Evolutionary conservation across 2,888 invertebrate species (phyloP).

Genomic region (Unio delphinus): DNA sequence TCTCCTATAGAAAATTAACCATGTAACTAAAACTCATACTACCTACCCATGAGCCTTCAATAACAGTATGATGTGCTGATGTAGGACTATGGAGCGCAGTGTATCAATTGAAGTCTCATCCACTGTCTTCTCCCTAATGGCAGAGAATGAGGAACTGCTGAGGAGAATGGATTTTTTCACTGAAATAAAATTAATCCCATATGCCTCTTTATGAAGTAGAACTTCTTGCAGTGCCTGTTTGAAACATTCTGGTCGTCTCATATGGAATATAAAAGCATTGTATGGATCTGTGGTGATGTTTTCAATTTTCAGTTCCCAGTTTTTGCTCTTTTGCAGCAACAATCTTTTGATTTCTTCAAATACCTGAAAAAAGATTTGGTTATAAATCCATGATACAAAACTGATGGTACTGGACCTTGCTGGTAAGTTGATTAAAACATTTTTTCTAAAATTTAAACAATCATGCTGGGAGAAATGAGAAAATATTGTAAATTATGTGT

Average conservation of each 20-base stretch:
- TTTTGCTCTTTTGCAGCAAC: constrained; percentile 2
- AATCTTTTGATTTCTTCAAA: constrained; percentile 1
- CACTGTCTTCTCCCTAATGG: too few relatives aligned
- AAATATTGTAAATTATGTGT: too few relatives aligned
- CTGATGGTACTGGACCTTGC: too few relatives aligned
- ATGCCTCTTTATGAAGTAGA: neutral
- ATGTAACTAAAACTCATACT: too few relatives aligned
- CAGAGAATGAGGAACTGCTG: too few relatives aligned
- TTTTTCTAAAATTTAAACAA: too few relatives aligned
- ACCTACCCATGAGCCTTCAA: constrained; percentile 40
- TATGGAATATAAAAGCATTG: constrained; percentile 3
- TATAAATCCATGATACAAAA: too few relatives aligned
- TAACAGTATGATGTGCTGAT: constrained; percentile 31
- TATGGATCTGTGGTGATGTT: constrained; percentile 7
- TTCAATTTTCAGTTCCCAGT: constrained; percentile 4
- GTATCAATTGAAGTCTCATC: too few relatives aligned
- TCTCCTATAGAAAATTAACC: constrained; percentile 1
- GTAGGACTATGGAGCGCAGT: constrained; percentile 10
- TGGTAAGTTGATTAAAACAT: too few relatives aligned
- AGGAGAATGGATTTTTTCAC: too few relatives aligned
- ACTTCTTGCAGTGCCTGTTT: neutral
- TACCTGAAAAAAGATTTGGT: neutral
- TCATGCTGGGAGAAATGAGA: too few relatives aligned
- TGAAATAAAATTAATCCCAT: too few relatives aligned
- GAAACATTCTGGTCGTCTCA: constrained; percentile 5